Base-by-base conservation (phyloP, 1,140 invertebrate species). In the Drosophila nasuta region DNA sequence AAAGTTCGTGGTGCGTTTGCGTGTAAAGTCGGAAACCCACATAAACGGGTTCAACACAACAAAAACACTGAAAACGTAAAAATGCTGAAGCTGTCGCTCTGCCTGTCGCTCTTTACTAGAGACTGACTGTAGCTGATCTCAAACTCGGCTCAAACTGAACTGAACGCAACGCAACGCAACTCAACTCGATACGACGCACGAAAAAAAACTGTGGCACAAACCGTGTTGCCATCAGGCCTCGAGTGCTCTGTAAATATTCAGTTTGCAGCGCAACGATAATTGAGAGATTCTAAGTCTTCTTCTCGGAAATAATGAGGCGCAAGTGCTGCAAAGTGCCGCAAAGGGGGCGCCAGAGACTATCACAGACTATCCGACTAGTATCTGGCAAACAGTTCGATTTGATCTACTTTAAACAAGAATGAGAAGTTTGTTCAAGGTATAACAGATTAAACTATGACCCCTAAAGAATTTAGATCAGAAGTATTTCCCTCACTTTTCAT, bases 231-330 rank as follows among this genome's bases (percentile, higher is more conserved):
- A 91, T 91, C 88, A 91, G 38, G 65, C 59, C 33, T 88, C 30
- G 72, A 91, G 88, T 91, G 88, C 74, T 91, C 51, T 64, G 88
- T 79, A 91, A 91, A 91, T 83, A 91, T 72, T 68, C 83, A 64
- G 38, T 67, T 71, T 49, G 76, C 51, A 72, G 80, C 41, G 57
- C 45, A 54, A 48, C 54, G 77, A 80, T 80, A 80, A 80, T 80
- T 80, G 78, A 80, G 78, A 74, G 75, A 77, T 80, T 74, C 75
- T 69, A 57, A 68, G 66, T 49, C 65, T 49, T 75, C 58, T 77
- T 77, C 75, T 69, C 52, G 71, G 75, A 75, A 77, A 69, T 15
- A 38, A 49, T 52, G 11, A 28, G 30, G 35, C 59, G 13, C 49
- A 57, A 57, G 33, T 57, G 54, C 8, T 15, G 49, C 33, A 33